Percentiles rank a stretch among this genome's conserved stretches.
Conservation (phyloP, 2,797 vertebrate genomes). For the Rhadinocentrus ornatus region DNA sequence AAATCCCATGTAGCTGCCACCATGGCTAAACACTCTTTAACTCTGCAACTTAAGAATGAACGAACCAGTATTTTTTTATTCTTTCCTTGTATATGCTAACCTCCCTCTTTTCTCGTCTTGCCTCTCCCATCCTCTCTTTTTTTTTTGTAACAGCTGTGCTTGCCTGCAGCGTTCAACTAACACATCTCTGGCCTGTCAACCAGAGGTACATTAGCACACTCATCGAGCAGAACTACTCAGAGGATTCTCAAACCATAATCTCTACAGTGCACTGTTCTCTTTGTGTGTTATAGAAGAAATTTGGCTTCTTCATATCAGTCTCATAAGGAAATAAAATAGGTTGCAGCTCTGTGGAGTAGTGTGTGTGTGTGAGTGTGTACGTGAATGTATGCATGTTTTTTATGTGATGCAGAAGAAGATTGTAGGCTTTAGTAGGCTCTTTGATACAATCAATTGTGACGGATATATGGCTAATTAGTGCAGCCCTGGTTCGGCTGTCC, state of each 20-base stretch:
- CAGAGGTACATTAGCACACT: slow-evolving; percentile 68
- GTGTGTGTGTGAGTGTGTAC: neutral
- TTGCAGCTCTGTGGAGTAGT: neutral
- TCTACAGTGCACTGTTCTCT: neutral
- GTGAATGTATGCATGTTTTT: slow-evolving; percentile 22
- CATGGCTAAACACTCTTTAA: neutral
- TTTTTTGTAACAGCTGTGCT: slow-evolving; percentile 77
- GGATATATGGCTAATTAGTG: slow-evolving; percentile 75
- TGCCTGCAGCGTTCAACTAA: slow-evolving; percentile 63
- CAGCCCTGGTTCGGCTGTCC: slow-evolving; percentile 69
- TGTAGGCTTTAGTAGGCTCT: slow-evolving; percentile 48
- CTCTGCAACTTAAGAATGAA: slow-evolving; percentile 9
- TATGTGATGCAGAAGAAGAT: slow-evolving; percentile 29
- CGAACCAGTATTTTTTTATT: slow-evolving; percentile 1
- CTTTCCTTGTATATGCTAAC: neutral
- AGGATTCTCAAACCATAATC: neutral
- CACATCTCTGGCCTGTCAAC: slow-evolving; percentile 75
- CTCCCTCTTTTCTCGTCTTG: slow-evolving; percentile 9
- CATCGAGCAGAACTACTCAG: slow-evolving; percentile 46
- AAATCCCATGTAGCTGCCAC: neutral
- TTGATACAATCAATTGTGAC: slow-evolving; percentile 71
- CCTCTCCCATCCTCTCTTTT: slow-evolving; percentile 9
- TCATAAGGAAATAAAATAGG: neutral
- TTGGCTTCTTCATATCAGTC: neutral
- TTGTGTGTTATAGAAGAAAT: slow-evolving; percentile 9